Conservation (phyloP, 1,140 invertebrate species). For the Anagrus nilaparvatae region DNA sequence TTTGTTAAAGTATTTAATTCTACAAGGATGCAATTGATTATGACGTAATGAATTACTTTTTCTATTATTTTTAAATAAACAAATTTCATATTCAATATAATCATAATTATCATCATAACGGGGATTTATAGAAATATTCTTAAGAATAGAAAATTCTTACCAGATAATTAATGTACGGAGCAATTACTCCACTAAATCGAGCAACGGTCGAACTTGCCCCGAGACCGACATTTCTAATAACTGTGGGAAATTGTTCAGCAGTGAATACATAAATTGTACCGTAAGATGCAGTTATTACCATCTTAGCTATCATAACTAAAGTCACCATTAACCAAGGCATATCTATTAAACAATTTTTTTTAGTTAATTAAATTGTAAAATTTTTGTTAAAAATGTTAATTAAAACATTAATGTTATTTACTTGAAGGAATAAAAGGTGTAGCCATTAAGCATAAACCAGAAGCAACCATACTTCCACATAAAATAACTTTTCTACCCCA, state of each 20-base stretch:
- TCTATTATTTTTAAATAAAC: no score
- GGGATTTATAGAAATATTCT: neutral
- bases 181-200: constrained; percentile 64
- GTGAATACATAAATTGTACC: constrained; percentile 72
- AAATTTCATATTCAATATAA: no score
- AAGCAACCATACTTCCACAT: constrained; percentile 58
- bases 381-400: neutral
- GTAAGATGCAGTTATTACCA: constrained; percentile 72
- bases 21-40: neutral
- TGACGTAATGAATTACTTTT: neutral
- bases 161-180: constrained; percentile 59
- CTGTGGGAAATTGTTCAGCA: constrained; percentile 75
- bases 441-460: constrained; percentile 50
- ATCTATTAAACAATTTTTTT: no score
- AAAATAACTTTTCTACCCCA: constrained; percentile 62
- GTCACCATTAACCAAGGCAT: constrained; percentile 50
- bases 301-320: constrained; percentile 70
- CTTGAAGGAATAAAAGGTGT: constrained; percentile 50
- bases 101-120: neutral
- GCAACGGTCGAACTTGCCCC: constrained; percentile 70
- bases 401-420: constrained; percentile 25
- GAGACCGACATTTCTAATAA: constrained; percentile 67
- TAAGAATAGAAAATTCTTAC: constrained; percentile 31
- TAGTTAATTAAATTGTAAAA: constrained; percentile 5
- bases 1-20: no score